Evolutionary conservation across 2,888 invertebrate genomes (phyloP), one percentile per base, ranked within the genome.

Genomic region (Cheilosia vernalis): DNA sequence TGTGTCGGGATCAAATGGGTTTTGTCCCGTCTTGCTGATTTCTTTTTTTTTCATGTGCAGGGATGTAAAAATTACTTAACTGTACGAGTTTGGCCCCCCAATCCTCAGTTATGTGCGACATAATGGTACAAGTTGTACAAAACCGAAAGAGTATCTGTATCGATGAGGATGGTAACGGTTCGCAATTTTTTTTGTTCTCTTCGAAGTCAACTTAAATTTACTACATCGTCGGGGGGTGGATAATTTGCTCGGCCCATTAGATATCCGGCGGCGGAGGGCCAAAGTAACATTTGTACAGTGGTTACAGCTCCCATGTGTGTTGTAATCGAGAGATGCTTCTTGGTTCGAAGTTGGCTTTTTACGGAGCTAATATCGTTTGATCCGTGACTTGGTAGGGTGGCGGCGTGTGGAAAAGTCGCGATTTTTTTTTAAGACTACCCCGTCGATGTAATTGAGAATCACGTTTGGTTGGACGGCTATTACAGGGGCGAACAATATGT

Each of bases 291-390:
- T 88, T 87, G 80, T 87, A 82, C 78, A 89, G 91, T 89, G 91
- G 91, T 91, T 92, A 92, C 91, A 90, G 91, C 91, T 92, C 92
- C 92, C 92, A 91, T 91, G 92, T 91, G 92, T 90, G 91, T 90
- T 90, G 91, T 92, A 85, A 80, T 81, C 72, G 72, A 56, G 76
- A 81, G 85, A 84, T 58, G 81, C 70, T 80, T 61, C 64, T 56
- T 67, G 55, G 70, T 70, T 76, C 37, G 55, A 70, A 66, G 55
- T 84, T 70, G 61, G 17, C 33, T 72, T 85, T 81, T 85, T 85
- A 85, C 76, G 51, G 77, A 77, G 81, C 77, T 85, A 85, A 85
- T 85, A 81, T 81, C 85, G 61, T 81, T 85, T 58, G 81, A 77
- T 76, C 63, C 76, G 72, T 81, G 81, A 77, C 77, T 70, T 56